Percentiles rank a stretch among this genome's conserved stretches.
These are phyloP conservation scores for Sprattus sprattus DNA, from an alignment of 2,113 vertebrate species.

Conservation along the genomic window DNA sequence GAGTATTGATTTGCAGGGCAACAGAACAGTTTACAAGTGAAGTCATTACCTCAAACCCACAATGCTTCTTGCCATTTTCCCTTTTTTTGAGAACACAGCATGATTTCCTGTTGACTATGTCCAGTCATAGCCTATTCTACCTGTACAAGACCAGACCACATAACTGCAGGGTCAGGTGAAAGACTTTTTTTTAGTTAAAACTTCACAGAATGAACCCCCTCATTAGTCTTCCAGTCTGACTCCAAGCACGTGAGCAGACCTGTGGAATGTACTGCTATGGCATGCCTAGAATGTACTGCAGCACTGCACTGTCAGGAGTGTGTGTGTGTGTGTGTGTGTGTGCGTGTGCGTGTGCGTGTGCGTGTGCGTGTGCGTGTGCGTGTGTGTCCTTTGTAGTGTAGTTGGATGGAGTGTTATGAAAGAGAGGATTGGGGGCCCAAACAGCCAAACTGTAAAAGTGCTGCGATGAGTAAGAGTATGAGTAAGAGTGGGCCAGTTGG, in stretches of 20 bases:
- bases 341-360: not conserved
- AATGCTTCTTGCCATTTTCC: not conserved
- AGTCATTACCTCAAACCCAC: not conserved
- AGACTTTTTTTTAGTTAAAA: not conserved
- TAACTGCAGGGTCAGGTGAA: not conserved
- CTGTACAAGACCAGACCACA: not conserved
- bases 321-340: not conserved
- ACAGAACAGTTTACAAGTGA: not conserved
- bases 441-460: constrained; percentile 4
- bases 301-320: not conserved
- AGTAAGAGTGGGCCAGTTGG: not conserved
- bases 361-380: not conserved
- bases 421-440: not conserved
- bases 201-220: not conserved
- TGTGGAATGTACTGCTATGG: not conserved
- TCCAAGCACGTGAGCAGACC: not conserved
- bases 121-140: too few species aligned
- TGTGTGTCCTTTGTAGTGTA: not conserved
- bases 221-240: not conserved
- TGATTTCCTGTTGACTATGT: not conserved
- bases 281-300: not conserved
- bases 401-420: not conserved
- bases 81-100: not conserved
- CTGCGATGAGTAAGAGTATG: not conserved
- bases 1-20: not conserved